A percentile compares a stretch with the other conserved stretches of the same genome.
Conservation (phyloP, 1,140 invertebrate genomes). For the Archegozetes longisetosus region DNA sequence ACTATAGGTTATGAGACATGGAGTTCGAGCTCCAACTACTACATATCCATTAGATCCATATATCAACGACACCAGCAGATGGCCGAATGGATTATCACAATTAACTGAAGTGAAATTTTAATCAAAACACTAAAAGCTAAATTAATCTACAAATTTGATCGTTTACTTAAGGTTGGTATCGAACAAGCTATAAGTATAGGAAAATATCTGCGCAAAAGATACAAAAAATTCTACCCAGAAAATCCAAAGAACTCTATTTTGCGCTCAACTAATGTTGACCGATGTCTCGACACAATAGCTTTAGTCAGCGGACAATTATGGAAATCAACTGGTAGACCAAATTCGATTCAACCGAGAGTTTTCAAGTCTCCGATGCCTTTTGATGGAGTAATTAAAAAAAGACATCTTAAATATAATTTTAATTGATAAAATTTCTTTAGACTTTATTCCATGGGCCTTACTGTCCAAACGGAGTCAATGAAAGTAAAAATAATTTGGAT, state of each 20-base stretch:
- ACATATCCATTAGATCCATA: background rate
- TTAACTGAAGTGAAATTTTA: no score
- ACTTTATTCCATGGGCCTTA: background rate
- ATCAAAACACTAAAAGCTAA: no score
- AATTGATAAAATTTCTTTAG: background rate
- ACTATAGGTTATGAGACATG: conserved; percentile 1
- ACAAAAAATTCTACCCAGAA: background rate
- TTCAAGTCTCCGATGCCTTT: no score
- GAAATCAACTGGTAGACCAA: background rate
- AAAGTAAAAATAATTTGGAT: background rate
- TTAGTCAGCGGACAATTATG: background rate
- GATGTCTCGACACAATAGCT: background rate
- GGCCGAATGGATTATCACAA: background rate
- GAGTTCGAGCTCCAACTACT: background rate
- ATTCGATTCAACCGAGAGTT: no score
- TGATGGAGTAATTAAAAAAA: no score
- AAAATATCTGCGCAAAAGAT: background rate
- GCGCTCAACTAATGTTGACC: background rate
- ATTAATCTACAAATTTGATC: no score
- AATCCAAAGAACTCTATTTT: background rate
- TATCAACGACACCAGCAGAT: background rate
- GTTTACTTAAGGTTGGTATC: no score
- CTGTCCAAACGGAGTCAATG: background rate
- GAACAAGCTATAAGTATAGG: background rate
- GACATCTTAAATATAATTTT: background rate